A percentile compares a stretch with the other conserved stretches of the same genome.
These are phyloP conservation scores for Podarcis muralis DNA, from an alignment of 2,113 vertebrate species.

Conservation along the genomic window DNA sequence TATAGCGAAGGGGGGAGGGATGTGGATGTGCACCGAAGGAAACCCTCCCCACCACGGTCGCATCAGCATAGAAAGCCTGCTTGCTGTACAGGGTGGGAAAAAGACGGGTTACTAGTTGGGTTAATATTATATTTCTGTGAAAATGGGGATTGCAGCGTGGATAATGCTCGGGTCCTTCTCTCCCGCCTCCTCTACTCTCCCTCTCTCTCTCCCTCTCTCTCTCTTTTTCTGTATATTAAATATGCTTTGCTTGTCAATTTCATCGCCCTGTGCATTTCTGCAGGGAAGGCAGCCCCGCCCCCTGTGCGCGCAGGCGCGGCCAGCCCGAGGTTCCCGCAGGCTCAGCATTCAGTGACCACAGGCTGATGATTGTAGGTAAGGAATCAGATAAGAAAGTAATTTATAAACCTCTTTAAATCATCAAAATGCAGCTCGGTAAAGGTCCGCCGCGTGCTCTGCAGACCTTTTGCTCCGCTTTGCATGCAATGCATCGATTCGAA, in stretches of 20 bases:
- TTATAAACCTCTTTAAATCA: slow-evolving; percentile 38
- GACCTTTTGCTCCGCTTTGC: slow-evolving; percentile 4
- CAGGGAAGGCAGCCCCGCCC: slow-evolving; percentile 48
- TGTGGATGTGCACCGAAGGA: not conserved
- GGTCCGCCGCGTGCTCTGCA: not conserved
- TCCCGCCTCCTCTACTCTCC: not conserved
- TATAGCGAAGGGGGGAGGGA: not conserved
- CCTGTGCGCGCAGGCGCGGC: slow-evolving; percentile 61
- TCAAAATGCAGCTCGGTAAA: not conserved
- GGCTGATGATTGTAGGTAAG: slow-evolving; percentile 63
- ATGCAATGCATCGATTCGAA: slow-evolving; percentile 4
- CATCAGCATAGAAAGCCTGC: not conserved
- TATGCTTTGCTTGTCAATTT: not conserved
- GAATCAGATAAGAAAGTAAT: slow-evolving; percentile 41
- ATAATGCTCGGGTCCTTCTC: not conserved
- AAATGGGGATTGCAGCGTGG: slow-evolving; percentile 13
- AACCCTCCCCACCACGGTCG: not conserved
- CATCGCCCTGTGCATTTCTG: slow-evolving; percentile 15
- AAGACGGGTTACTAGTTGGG: not conserved
- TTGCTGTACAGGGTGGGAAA: not conserved
- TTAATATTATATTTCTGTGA: slow-evolving; percentile 17
- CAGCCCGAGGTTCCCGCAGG: slow-evolving; percentile 23
- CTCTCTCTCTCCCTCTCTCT: not conserved
- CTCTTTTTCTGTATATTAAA: not conserved
- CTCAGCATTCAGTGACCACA: slow-evolving; percentile 39